Evolutionary conservation across 2,797 vertebrate genomes (phyloP), one percentile per base, ranked within the genome.

Genomic region (Argentina silus): DNA sequence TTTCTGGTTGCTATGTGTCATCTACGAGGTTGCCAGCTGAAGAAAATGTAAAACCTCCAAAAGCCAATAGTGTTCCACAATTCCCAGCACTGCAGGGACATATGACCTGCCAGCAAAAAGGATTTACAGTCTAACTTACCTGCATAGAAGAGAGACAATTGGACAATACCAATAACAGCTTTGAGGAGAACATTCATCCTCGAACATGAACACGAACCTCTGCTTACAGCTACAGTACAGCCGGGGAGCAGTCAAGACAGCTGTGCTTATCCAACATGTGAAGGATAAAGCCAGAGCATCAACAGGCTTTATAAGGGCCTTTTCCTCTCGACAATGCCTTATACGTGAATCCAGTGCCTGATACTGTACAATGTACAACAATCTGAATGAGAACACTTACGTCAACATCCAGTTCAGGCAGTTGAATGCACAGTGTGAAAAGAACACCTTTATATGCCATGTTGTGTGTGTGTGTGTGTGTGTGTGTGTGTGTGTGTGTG

Each of bases 51-150:
- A 89, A 59, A 69, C 75, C 85, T 80, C 76, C 79, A 88, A 70
- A 76, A 76, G 79, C 76, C 79, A 88, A 70, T 77, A 76, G 79
- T 75, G 86, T 85, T 83, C 73, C 84, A 86, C 61, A 82, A 80
- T 69, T 76, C 57, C 7, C 64, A 70, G 57, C 80, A 74, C 68
- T 73, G 79, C 76, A 85, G 85, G 74, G 79, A 80, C 74, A 83
- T 84, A 86, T 74, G 73, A 83, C 83, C 84, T 86, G 88, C 88
- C 87, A 86, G 76, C 79, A 84, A 87, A 80, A 83, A 86, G 87
- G 86, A 89, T 90, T 90, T 88, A 86, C 85, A 84, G 83, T 71
- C 61, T 73, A 89, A 91, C 87, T 86, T 83, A 87, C 83, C 85
- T 87, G 83, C 86, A 89, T 84, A 84, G 86, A 86, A 86, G 78